Evolutionary conservation across 2,113 vertebrate species (phyloP).

Genomic region (Lipotes vexillifer): DNA sequence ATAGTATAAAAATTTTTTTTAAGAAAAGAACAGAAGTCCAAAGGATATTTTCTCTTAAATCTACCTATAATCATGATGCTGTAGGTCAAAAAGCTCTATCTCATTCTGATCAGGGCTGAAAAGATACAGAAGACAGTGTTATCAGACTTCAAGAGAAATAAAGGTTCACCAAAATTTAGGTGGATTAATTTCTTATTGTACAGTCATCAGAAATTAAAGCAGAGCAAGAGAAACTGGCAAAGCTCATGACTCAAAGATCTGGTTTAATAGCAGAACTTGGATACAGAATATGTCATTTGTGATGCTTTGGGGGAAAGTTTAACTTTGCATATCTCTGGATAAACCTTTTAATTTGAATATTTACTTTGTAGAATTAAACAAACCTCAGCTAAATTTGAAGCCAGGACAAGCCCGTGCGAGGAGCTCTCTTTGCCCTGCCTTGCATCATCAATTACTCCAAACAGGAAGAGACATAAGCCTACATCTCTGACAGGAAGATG

Average conservation of each 20-base stretch:
- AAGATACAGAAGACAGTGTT: not conserved
- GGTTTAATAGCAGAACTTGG: not conserved
- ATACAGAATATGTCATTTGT: not conserved
- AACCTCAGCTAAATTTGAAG: not conserved
- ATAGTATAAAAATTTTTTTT: too few species aligned
- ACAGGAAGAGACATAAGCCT: not conserved
- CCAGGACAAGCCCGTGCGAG: not conserved
- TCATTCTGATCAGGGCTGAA: not conserved
- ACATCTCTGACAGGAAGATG: not conserved
- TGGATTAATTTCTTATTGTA: not conserved
- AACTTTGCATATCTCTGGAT: not conserved
- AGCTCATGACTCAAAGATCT: not conserved
- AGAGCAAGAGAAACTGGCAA: slow-evolving; percentile 1
- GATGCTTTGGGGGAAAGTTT: not conserved
- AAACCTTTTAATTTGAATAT: not conserved
- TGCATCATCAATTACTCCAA: not conserved
- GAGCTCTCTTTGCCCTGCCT: not conserved
- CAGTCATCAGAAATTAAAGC: not conserved
- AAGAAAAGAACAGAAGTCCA: not conserved
- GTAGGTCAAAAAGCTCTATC: not conserved
- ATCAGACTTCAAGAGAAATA: not conserved
- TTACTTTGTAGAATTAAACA: not conserved
- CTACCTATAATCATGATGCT: not conserved
- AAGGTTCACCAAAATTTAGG: not conserved
- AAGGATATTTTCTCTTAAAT: not conserved